Evolutionary conservation across 2,113 vertebrate genomes (phyloP), one percentile per base, ranked within the genome.

Genomic region (Nymphicus hollandicus): DNA sequence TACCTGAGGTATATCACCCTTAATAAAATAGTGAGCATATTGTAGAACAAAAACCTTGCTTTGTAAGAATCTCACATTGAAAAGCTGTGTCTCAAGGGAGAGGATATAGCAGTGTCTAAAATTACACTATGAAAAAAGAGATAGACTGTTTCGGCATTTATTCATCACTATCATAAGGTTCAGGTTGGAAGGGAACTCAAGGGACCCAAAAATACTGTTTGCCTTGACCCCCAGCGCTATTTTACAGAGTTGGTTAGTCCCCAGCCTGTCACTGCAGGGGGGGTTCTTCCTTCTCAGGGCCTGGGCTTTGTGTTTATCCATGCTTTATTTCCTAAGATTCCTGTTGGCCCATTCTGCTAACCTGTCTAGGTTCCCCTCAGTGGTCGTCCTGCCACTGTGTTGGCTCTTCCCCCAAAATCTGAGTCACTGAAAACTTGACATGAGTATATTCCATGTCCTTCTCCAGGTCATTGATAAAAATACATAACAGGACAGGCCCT

Each of bases 351-450:
- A n/a, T 73, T 81, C 69, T 81, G 27, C 13, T 35, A 95, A 14
- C 10, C 7, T 81, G 25, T n/a, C 49, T 14, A 69, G 8, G 33
- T 69, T 20, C 12, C 19, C 19, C 55, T 65, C 25, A 52, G 2
- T 16, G 43, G 24, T 35, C 43, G 70, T 35, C 13, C 27, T 77
- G 43, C 7, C 52, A 76, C 43, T 27, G 65, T 72, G 28, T 58
- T 46, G 28, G 41, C 11, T 89, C 9, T 28, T 72, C 24, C 28
- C 14, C 43, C 0, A 0, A 55, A 68, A 68, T 1, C 68, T 18
- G 20, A 77, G 46, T 37, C 4, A 22, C 28, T 10, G 76, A 60
- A 60, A 82, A 74, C 20, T 9, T 81, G 27, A 22, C 39, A 28
- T 22, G 20, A 53, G n/a, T 53, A 71, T 49, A 80, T 10, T 20